Evolutionary conservation across 2,888 invertebrate species (phyloP).

Genomic region (Minunthozetes semirufus): DNA sequence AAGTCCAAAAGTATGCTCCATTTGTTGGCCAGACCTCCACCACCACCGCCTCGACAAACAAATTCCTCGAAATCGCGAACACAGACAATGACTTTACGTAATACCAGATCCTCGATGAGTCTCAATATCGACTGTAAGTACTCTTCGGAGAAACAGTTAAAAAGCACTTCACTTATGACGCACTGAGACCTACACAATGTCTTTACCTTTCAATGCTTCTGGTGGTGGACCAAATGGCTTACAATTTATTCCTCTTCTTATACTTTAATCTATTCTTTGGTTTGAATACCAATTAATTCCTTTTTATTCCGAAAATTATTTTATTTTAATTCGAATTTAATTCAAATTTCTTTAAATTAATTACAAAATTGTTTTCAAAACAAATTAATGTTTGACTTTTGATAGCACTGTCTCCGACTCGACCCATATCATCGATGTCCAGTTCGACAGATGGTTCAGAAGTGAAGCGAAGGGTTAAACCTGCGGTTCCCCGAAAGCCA

Average conservation of each 20-base stretch:
- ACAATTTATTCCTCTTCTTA: background rate
- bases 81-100: slow-evolving; percentile 33
- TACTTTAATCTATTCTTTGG: background rate
- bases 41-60: slow-evolving; percentile 38
- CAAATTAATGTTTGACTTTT: too few relatives aligned
- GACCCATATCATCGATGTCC: slow-evolving; percentile 80
- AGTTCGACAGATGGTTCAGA: slow-evolving; percentile 50
- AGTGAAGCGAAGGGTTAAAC: slow-evolving; percentile 3
- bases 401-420: slow-evolving; percentile 54
- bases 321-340: too few relatives aligned
- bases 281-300: background rate
- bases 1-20: slow-evolving; percentile 42
- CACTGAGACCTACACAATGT: background rate
- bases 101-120: background rate
- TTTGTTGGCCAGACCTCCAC: slow-evolving; percentile 35
- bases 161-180: background rate
- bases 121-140: slow-evolving; percentile 13
- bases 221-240: background rate
- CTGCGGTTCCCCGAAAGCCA: slow-evolving; percentile 48
- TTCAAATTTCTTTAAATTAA: too few relatives aligned
- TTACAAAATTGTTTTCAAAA: too few relatives aligned
- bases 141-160: background rate
- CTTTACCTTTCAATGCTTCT: background rate
- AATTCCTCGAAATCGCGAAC: slow-evolving; percentile 42
- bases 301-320: background rate